Percentiles rank a stretch among this genome's conserved stretches.
phyloP scores from a whole-genome alignment of 2,797 vertebrate species.

The Oryzias dopingdopingensis region DNA sequence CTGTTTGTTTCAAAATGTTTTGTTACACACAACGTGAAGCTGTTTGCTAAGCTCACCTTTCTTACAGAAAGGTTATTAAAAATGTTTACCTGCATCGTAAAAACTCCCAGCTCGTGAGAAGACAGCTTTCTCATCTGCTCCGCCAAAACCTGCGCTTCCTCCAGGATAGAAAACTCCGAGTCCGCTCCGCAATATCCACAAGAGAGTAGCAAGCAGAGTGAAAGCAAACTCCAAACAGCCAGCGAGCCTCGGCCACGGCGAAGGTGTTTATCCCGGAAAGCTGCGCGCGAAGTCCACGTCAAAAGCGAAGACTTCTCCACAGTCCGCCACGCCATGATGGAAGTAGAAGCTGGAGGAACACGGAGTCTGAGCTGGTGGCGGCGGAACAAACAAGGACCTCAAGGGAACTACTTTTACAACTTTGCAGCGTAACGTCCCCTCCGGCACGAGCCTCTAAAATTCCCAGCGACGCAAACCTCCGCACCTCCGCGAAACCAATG shows the following conservation, averaged over 20 bases:
- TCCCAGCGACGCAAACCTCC: slow-evolving; percentile 31
- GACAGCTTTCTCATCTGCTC: slow-evolving; percentile 91
- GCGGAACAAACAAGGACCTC: slow-evolving; percentile 55
- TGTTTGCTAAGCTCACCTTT: too few species aligned
- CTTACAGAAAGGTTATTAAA: too few species aligned
- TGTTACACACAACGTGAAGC: too few species aligned
- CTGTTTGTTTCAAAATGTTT: too few species aligned
- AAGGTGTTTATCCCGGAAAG: slow-evolving; percentile 49
- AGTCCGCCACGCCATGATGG: slow-evolving; percentile 80
- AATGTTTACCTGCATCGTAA: slow-evolving; percentile 88
- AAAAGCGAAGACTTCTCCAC: slow-evolving; percentile 49
- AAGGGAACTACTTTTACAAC: slow-evolving; percentile 75
- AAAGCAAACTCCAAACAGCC: slow-evolving; percentile 68
- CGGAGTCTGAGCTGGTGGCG: slow-evolving; percentile 43
- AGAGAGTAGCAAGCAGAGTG: slow-evolving; percentile 71
- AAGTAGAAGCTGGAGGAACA: slow-evolving; percentile 41
- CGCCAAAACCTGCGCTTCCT: slow-evolving; percentile 90
- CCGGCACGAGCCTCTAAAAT: slow-evolving; percentile 30
- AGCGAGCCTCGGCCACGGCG: slow-evolving; percentile 31
- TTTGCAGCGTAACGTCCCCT: slow-evolving; percentile 54
- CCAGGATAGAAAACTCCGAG: slow-evolving; percentile 92
- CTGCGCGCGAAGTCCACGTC: slow-evolving; percentile 49
- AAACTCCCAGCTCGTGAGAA: slow-evolving; percentile 91
- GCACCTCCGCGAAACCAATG: slow-evolving; percentile 39
- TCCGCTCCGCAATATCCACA: slow-evolving; percentile 81